Evolutionary conservation across 2,113 vertebrate species (phyloP).

Genomic region (Istiophorus platypterus): DNA sequence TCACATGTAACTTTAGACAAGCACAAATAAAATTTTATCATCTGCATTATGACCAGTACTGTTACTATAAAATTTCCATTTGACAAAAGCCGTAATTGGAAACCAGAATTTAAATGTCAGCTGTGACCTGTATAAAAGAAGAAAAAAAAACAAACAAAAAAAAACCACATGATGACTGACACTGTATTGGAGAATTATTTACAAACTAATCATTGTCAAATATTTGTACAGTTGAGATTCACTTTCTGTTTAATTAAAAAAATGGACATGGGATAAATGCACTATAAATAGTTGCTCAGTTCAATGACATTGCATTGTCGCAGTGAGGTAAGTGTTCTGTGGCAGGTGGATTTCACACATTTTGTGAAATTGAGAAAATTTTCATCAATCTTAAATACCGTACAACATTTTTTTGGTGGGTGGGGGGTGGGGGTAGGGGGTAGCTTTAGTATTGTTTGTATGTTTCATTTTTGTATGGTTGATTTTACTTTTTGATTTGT

Average conservation of each 20-base stretch:
- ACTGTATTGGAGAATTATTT: constrained; percentile 60
- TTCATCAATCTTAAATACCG: constrained; percentile 69
- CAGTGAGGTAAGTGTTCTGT: constrained; percentile 55
- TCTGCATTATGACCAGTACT: constrained; percentile 56
- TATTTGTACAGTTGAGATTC: constrained; percentile 75
- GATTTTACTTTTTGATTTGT: constrained; percentile 74
- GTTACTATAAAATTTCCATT: constrained; percentile 54
- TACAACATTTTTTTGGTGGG: constrained; percentile 50
- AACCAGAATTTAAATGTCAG: constrained; percentile 43
- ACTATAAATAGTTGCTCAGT: constrained; percentile 43
- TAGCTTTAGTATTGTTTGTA: constrained; percentile 83
- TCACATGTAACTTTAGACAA: constrained; percentile 53
- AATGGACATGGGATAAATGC: constrained; percentile 57
- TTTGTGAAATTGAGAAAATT: constrained; percentile 63
- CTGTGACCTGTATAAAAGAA: constrained; percentile 51
- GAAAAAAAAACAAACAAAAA: too few relatives aligned
- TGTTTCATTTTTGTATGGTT: constrained; percentile 77
- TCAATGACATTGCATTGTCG: constrained; percentile 52
- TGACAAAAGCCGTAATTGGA: constrained; percentile 54
- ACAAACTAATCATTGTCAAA: constrained; percentile 73
- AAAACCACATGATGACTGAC: constrained; percentile 37
- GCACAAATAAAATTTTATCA: constrained; percentile 71
- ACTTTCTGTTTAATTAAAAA: constrained; percentile 69
- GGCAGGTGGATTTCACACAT: constrained; percentile 55
- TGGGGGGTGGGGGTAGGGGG: not conserved